Conservation (phyloP, 2,797 vertebrate species). For the Adelosebastes latens region DNA sequence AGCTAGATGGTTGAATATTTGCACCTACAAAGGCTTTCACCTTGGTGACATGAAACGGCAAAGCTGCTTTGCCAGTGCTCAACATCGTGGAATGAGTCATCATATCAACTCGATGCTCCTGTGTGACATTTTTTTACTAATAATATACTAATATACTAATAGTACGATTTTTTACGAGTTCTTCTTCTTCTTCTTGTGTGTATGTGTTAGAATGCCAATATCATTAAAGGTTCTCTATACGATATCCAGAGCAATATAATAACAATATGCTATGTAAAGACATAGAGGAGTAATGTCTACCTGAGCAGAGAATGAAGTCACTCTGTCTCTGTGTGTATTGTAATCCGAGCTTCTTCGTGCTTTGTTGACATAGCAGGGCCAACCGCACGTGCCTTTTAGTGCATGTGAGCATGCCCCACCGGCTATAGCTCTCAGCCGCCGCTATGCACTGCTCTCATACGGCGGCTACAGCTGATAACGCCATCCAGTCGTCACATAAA, state of each 20-base stretch:
- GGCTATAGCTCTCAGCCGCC: neutral
- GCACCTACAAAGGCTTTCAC: neutral
- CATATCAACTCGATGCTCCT: neutral
- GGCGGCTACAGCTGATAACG: neutral
- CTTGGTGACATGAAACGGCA: neutral
- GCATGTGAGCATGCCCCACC: neutral
- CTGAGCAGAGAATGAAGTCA: too few species aligned
- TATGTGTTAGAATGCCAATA: neutral
- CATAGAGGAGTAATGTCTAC: too few species aligned
- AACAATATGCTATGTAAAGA: too few species aligned
- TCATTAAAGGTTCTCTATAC: neutral
- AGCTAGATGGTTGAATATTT: neutral
- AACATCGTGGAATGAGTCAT: neutral
- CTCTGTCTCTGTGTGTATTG: too few species aligned
- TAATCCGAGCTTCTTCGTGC: too few species aligned
- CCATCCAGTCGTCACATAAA: neutral
- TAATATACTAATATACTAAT: neutral
- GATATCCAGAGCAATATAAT: too few species aligned
- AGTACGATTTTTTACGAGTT: rapidly evolving
- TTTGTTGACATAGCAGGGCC: too few species aligned
- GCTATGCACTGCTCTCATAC: neutral
- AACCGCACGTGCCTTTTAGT: neutral
- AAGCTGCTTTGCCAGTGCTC: neutral
- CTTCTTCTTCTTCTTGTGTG: neutral
- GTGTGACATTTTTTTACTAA: neutral